These are phyloP conservation scores for Elanus axillaris DNA, from an alignment of 2,113 vertebrate genomes.

Conservation along the genomic window DNA sequence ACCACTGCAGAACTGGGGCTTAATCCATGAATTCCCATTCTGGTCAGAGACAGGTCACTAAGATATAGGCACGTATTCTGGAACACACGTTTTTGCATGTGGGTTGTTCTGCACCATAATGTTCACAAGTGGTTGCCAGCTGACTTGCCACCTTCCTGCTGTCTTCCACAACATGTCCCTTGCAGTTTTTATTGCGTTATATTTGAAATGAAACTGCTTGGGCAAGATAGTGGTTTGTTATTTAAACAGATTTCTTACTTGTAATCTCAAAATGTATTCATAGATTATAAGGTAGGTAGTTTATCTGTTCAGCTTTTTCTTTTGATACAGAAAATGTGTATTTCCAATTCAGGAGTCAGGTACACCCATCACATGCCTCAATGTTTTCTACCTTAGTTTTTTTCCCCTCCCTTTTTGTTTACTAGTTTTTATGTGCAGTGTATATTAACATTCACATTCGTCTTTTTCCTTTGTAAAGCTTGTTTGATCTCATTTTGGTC, in stretches of 20 bases:
- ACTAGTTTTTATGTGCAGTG: not conserved
- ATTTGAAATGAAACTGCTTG: not conserved
- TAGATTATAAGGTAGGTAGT: not conserved
- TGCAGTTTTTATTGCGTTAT: not conserved
- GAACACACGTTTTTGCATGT: not conserved
- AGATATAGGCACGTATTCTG: not conserved
- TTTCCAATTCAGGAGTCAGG: not conserved
- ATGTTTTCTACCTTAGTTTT: not conserved
- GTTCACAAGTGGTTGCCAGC: not conserved
- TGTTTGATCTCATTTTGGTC: not conserved
- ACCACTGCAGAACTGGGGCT: not conserved
- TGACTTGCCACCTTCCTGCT: not conserved
- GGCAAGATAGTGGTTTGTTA: not conserved
- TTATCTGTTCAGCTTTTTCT: not conserved
- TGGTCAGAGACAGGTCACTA: not conserved
- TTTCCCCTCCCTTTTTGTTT: not conserved
- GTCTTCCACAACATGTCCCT: not conserved
- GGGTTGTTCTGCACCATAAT: not conserved
- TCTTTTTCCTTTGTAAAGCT: not conserved
- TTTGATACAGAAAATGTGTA: not conserved
- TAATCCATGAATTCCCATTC: not conserved
- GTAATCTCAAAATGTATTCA: not conserved
- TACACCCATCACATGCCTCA: not conserved
- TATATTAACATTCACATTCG: not conserved
- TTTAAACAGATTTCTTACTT: not conserved